These are phyloP conservation scores for Venusia cambrica DNA, from an alignment of 2,888 invertebrate species.

Conservation along the genomic window DNA sequence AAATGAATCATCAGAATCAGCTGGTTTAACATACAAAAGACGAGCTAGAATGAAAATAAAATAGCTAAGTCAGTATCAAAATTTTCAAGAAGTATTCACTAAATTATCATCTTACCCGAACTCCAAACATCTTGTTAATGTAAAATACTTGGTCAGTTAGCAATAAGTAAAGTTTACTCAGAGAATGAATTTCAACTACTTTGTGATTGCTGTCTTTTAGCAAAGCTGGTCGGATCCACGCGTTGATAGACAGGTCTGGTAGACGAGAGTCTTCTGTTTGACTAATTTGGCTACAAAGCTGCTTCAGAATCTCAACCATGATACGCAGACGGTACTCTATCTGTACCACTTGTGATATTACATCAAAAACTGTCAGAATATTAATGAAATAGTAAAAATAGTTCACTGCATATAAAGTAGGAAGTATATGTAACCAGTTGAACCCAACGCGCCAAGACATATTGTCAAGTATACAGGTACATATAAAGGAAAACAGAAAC, in stretches of 20 bases:
- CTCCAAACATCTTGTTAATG: conserved; percentile 30
- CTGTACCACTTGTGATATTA: conserved; percentile 30
- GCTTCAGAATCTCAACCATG: conserved; percentile 11
- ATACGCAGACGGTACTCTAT: conserved; percentile 28
- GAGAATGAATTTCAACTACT: conserved; percentile 15
- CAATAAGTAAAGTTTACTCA: conserved; percentile 28
- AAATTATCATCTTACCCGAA: conserved; percentile 32
- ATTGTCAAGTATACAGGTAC: conserved; percentile 18
- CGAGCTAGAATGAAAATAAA: conserved; percentile 18
- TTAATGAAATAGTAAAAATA: conserved; percentile 32
- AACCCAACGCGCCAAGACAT: conserved; percentile 13
- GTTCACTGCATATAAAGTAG: conserved; percentile 24
- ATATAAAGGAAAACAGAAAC: not conserved
- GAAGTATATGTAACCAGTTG: conserved; percentile 5
- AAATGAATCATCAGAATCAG: conserved; percentile 11
- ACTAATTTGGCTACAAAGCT: no score
- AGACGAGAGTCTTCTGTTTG: no score
- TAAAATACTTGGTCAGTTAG: conserved; percentile 28
- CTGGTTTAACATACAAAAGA: conserved; percentile 5
- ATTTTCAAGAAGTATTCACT: no score
- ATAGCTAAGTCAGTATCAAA: no score
- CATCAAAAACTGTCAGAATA: conserved; percentile 26
- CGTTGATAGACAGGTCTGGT: no score
- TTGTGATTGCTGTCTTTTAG: conserved; percentile 4
- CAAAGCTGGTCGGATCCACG: not conserved